These are phyloP conservation scores for Apostichopus californicus DNA, from an alignment of 35 echinoderm and acorn worm species.

Conservation along the genomic window DNA sequence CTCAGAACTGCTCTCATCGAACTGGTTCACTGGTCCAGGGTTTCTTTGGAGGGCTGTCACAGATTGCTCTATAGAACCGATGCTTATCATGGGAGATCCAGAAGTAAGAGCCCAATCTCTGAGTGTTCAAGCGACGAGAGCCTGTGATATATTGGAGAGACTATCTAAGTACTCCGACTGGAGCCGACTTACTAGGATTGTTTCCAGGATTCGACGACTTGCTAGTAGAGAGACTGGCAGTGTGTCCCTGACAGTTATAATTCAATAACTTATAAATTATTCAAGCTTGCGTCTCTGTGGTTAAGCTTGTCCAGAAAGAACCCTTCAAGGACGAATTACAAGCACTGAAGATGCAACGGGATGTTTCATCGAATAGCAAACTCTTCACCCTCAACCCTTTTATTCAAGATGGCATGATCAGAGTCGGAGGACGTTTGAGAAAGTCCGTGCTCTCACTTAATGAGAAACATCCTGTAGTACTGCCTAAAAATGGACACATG, in stretches of 20 bases:
- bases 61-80: neutral
- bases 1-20: neutral
- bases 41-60: conserved; percentile 24
- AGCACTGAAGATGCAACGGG: neutral
- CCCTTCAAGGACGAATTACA: conserved; percentile 44
- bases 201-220: no score
- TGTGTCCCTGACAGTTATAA: neutral
- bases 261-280: neutral
- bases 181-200: neutral
- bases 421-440: neutral
- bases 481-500: conserved; percentile 47
- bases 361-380: neutral
- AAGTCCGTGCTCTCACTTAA: neutral
- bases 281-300: neutral
- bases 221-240: no score
- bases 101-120: neutral
- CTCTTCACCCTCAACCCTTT: neutral
- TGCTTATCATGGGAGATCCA: neutral
- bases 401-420: conserved; percentile 12
- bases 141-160: neutral
- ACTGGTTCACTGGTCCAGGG: conserved; percentile 44
- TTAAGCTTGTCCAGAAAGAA: neutral
- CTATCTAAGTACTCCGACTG: neutral
- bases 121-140: neutral
- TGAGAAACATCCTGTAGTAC: conserved; percentile 57